Conservation (phyloP, 2,113 vertebrate genomes). For the Reinhardtius hippoglossoides region DNA sequence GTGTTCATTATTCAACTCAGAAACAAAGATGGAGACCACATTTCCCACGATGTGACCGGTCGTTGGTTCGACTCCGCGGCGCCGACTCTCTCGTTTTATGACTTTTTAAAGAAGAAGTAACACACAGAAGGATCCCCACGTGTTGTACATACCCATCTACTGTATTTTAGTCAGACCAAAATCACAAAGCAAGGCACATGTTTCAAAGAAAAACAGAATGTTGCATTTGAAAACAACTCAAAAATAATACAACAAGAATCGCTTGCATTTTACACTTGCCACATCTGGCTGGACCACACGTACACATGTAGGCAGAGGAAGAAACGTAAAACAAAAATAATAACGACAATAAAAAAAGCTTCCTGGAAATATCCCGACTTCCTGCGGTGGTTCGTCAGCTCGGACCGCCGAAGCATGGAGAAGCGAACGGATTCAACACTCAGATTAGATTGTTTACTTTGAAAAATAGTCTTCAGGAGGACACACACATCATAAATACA, state of each 20-base stretch:
- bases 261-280: conserved; percentile 56
- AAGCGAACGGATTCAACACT: conserved; percentile 73
- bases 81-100: background rate
- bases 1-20: too few species aligned
- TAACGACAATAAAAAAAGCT: conserved; percentile 51
- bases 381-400: conserved; percentile 73
- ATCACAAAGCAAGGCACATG: conserved; percentile 92
- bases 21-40: too few species aligned
- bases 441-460: conserved; percentile 73
- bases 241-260: conserved; percentile 65
- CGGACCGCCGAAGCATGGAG: conserved; percentile 73
- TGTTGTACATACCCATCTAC: conserved; percentile 68
- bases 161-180: conserved; percentile 74
- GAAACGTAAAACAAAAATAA: conserved; percentile 45
- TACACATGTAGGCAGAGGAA: conserved; percentile 50
- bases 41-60: too few species aligned
- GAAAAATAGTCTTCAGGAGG: conserved; percentile 78
- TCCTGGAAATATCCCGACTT: conserved; percentile 69
- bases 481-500: conserved; percentile 82
- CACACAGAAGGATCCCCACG: conserved; percentile 43
- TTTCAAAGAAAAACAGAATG: conserved; percentile 73
- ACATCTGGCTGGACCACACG: conserved; percentile 55
- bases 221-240: conserved; percentile 71
- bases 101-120: conserved; percentile 16
- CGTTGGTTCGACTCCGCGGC: too few species aligned